phyloP scores from a whole-genome alignment of 2,797 vertebrate genomes.

The Chaenodraco wilsoni region DNA sequence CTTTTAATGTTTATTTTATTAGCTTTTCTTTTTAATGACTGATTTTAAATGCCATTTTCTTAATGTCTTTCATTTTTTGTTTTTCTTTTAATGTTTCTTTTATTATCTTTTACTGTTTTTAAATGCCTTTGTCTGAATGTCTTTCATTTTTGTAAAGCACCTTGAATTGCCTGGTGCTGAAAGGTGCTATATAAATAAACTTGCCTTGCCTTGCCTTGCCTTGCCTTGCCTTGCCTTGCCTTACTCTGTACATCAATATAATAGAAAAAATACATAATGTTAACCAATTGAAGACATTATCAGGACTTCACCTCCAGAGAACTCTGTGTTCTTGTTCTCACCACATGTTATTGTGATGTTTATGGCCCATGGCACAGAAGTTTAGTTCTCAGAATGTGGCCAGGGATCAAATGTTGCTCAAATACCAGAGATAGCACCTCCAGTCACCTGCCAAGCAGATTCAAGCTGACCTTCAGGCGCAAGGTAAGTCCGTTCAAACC shows the following conservation, averaged over 20 bases:
- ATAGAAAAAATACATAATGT: background rate
- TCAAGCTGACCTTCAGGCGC: slow-evolving; percentile 35
- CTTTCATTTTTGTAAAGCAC: too few relatives aligned
- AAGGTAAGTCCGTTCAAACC: slow-evolving; percentile 20
- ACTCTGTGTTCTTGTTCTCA: slow-evolving; percentile 24
- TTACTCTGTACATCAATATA: background rate
- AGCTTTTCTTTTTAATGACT: too few relatives aligned
- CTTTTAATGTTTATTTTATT: too few relatives aligned
- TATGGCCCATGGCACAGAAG: background rate
- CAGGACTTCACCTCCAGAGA: slow-evolving; percentile 12
- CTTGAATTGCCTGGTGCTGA: too few relatives aligned
- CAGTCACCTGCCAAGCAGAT: slow-evolving; percentile 35
- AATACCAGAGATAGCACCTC: slow-evolving; percentile 40
- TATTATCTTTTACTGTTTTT: too few relatives aligned
- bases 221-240: too few relatives aligned
- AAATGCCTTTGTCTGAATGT: too few relatives aligned
- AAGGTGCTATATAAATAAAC: too few relatives aligned
- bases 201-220: too few relatives aligned
- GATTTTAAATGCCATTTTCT: too few relatives aligned
- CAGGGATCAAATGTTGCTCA: slow-evolving; percentile 45
- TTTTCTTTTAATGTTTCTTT: too few relatives aligned
- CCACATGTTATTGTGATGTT: slow-evolving; percentile 26
- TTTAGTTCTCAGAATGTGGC: slow-evolving; percentile 40
- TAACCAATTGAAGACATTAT: background rate
- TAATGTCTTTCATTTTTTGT: too few relatives aligned